Evolutionary conservation across 2,797 vertebrate genomes (phyloP).

Genomic region (Sebastes glaucus): DNA sequence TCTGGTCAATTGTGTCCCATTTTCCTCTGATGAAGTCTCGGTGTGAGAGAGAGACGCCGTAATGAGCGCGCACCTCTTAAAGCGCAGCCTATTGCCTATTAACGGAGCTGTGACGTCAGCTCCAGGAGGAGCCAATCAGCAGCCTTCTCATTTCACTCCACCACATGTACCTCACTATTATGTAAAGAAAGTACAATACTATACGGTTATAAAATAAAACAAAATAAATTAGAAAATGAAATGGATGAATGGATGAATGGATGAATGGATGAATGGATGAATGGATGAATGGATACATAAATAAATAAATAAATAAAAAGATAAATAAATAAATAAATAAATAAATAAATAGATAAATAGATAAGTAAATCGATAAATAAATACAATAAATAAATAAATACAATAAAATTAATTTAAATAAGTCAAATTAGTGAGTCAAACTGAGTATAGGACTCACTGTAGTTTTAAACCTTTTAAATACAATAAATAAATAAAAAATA

Average conservation of each 20-base stretch:
- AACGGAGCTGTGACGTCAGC: constrained; percentile 83
- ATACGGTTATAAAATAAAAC: background rate
- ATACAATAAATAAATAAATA: background rate
- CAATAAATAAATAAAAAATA: too few species aligned
- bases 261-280: background rate
- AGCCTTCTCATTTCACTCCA: constrained; percentile 24
- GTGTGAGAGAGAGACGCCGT: constrained; percentile 51
- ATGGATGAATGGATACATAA: background rate
- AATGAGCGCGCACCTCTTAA: constrained; percentile 84
- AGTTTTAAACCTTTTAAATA: too few species aligned
- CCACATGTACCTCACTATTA: background rate
- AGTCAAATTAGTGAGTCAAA: background rate
- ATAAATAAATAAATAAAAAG: too few species aligned
- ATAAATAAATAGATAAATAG: background rate
- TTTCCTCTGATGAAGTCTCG: constrained; percentile 31
- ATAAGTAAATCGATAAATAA: too few species aligned
- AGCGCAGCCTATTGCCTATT: constrained; percentile 81
- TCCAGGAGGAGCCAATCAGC: constrained; percentile 79
- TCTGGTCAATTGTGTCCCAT: constrained; percentile 36
- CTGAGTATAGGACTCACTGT: too few species aligned
- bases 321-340: background rate
- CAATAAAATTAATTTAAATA: background rate
- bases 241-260: too few species aligned
- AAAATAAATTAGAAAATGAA: background rate
- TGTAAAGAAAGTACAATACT: background rate